Conservation (phyloP, 2,797 vertebrate species). For the Acipenser oxyrinchus region DNA sequence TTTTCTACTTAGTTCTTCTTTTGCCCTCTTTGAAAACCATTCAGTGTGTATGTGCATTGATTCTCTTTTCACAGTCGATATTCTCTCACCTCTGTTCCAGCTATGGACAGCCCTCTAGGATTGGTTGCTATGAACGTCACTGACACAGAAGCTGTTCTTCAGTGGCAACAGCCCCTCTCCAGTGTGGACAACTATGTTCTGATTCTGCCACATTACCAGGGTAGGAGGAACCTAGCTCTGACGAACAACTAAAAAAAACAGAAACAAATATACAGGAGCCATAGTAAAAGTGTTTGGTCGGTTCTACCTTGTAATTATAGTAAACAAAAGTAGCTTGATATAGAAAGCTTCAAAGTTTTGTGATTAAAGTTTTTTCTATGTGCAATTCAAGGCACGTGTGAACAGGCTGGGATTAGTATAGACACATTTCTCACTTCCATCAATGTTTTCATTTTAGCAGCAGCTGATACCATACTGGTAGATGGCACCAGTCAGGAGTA, state of each 20-base stretch:
- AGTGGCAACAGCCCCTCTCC: constrained; percentile 75
- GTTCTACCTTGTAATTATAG: too few relatives aligned
- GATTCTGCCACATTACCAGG: constrained; percentile 68
- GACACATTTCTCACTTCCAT: background rate
- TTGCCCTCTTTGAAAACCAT: too few relatives aligned
- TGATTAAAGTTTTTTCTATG: background rate
- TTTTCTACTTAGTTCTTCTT: too few relatives aligned
- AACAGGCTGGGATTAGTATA: too few relatives aligned
- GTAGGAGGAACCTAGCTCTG: constrained; percentile 43
- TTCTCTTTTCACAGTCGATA: background rate
- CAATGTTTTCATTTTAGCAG: constrained; percentile 47
- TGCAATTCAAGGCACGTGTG: background rate
- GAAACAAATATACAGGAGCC: too few relatives aligned
- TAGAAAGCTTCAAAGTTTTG: background rate
- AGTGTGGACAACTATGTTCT: constrained; percentile 85
- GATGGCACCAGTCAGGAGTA: constrained; percentile 80
- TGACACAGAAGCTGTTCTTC: constrained; percentile 77
- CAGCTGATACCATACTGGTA: constrained; percentile 86
- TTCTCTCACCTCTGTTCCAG: constrained; percentile 40
- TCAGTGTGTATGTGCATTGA: too few relatives aligned
- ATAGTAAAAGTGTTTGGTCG: too few relatives aligned
- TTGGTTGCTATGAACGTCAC: constrained; percentile 81
- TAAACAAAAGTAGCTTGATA: too few relatives aligned
- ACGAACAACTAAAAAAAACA: too few relatives aligned
- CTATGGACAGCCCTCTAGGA: constrained; percentile 82